These are phyloP conservation scores for Acrocera orbiculus DNA, from an alignment of 2,888 invertebrate species.

Conservation along the genomic window DNA sequence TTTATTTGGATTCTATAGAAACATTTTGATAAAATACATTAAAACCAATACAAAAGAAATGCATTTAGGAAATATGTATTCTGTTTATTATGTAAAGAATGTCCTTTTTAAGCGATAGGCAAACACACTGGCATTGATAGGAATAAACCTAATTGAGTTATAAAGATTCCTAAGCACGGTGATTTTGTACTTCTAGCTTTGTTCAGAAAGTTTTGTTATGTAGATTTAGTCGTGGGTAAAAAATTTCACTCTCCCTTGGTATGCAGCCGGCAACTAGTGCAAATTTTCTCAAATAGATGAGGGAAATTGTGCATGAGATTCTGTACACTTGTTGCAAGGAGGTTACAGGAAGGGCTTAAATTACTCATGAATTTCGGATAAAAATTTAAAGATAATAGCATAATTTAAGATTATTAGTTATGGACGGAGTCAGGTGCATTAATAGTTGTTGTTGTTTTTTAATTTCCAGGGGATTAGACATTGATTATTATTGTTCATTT, in stretches of 20 bases:
- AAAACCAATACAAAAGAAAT: too few species aligned
- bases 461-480: constrained; percentile 11
- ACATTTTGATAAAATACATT: neutral
- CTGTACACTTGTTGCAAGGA: constrained; percentile 12
- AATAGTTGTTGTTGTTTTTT: constrained; percentile 13
- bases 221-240: constrained; percentile 3
- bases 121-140: constrained; percentile 11
- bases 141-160: constrained; percentile 10
- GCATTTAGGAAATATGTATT: too few species aligned
- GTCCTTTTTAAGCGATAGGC: too few species aligned
- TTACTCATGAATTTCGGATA: neutral
- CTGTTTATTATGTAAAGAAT: too few species aligned
- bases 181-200: constrained; percentile 1
- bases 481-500: neutral
- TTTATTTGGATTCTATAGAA: neutral
- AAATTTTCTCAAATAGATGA: neutral
- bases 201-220: neutral
- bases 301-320: constrained; percentile 11
- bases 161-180: constrained; percentile 4
- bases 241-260: neutral
- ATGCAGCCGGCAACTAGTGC: neutral
- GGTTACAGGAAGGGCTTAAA: neutral
- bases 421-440: constrained; percentile 11
- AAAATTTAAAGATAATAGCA: constrained; percentile 8
- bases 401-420: constrained; percentile 12